Evolutionary conservation across 2,888 invertebrate genomes (phyloP), one percentile per base, ranked within the genome.

Genomic region (Ophion slaviceki): DNA sequence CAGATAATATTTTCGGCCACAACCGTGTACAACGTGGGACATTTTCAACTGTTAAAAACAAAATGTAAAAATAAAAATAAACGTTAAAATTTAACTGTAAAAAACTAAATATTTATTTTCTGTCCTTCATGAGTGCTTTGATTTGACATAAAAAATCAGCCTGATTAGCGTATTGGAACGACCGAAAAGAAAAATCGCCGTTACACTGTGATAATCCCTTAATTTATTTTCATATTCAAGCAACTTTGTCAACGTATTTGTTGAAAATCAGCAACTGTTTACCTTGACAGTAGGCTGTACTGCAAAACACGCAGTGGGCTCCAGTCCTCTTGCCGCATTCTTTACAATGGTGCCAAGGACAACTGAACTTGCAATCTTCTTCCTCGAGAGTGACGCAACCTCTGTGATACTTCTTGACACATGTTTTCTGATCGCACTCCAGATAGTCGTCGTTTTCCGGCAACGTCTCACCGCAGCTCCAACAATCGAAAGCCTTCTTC

Each of bases 231-330:
- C 45, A 28, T 64, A 24, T 4, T 24, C 6, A 45, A 24, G 40
- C 14, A 14, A 28, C 28, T 40, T 14, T 53, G 17, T 17, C 17
- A 53, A 53, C 14, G 53, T 17, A 53, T 70, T 70, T 70, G 5
- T 40, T 40, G 20, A 45, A 70, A 47, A 47, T 74, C 40, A 47
- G 45, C n/a, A 3, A 5, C 14, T 70, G 24, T 61, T 84, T 90
- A 93, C 93, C 88, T 90, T 92, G 92, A 74, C 93, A 93, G 77
- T 91, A 93, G n/a, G 93, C 93, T 80, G 88, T 89, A 45, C 92
- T 92, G 75, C 93, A 93, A 53, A 90, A 91, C n/a, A 87, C 90
- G 82, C 93, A 93, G 20, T 91, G 92, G 4, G 90, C 87, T 0
- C 90, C 85, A 53, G 92, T 93, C 87, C 92, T 90, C 76, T 91